Evolutionary conservation across 2,113 vertebrate genomes (phyloP).

Genomic region (Steatornis caripensis): DNA sequence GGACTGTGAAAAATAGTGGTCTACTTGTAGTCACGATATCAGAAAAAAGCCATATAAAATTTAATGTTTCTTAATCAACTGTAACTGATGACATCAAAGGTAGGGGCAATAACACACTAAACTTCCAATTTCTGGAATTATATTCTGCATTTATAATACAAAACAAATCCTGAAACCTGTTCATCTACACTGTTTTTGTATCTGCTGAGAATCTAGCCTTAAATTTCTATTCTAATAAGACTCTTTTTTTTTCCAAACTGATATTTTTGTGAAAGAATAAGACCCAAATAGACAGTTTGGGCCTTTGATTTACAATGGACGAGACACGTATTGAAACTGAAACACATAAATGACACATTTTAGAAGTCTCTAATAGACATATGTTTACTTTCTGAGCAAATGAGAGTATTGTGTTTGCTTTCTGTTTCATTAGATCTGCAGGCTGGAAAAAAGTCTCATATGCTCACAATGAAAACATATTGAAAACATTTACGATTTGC

Average conservation of each 20-base stretch:
- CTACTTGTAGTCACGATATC: background rate
- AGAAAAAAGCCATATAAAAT: background rate
- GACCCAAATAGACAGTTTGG: background rate
- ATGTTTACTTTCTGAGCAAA: slow-evolving; percentile 41
- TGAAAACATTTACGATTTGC: slow-evolving; percentile 54
- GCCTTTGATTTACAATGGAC: slow-evolving; percentile 5
- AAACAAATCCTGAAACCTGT: background rate
- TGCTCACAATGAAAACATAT: slow-evolving; percentile 28
- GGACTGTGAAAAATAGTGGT: background rate
- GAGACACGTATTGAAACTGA: slow-evolving; percentile 28
- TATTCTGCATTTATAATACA: background rate
- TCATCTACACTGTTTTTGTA: background rate
- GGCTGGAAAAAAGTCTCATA: slow-evolving; percentile 23
- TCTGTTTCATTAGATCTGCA: slow-evolving; percentile 38
- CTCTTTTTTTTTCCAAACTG: background rate
- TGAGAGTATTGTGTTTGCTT: slow-evolving; percentile 45
- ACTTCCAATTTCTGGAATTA: background rate
- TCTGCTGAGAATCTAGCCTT: background rate
- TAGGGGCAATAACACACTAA: background rate
- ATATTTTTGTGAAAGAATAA: background rate
- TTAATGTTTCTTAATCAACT: background rate
- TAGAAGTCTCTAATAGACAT: slow-evolving; percentile 25
- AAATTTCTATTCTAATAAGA: background rate
- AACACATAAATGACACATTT: slow-evolving; percentile 47
- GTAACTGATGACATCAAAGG: background rate